Evolutionary conservation across 1,140 invertebrate species (phyloP).

Genomic region (Laupala kohalensis): DNA sequence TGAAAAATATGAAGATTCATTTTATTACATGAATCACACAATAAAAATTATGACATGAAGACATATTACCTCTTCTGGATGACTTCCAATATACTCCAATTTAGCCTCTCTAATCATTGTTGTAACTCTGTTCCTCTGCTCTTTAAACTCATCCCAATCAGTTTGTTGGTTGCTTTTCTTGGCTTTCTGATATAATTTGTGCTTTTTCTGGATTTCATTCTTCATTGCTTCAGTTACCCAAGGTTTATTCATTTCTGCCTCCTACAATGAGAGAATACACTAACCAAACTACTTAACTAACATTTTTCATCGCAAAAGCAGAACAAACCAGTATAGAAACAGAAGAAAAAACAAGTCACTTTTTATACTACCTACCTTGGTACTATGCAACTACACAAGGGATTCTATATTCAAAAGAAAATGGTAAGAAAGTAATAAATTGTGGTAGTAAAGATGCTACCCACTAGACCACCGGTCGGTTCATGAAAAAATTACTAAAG

Average conservation of each 20-base stretch:
- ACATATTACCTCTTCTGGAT: constrained; percentile 35
- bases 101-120: constrained; percentile 38
- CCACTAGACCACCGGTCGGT: too few species aligned
- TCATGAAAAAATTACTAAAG: too few species aligned
- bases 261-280: constrained; percentile 1
- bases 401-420: too few species aligned
- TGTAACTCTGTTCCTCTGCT: constrained; percentile 37
- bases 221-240: constrained; percentile 41
- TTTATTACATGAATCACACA: neutral
- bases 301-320: neutral
- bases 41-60: neutral
- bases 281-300: neutral
- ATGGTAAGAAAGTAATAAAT: too few species aligned
- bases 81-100: constrained; percentile 35
- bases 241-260: constrained; percentile 25
- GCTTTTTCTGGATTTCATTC: constrained; percentile 38
- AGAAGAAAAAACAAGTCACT: too few species aligned
- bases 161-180: constrained; percentile 34
- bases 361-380: too few species aligned
- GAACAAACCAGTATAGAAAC: too few species aligned
- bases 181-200: constrained; percentile 35
- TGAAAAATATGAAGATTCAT: neutral
- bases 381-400: too few species aligned
- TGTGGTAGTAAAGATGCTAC: too few species aligned
- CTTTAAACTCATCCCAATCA: constrained; percentile 38